Evolutionary conservation across 2,888 invertebrate species (phyloP), one percentile per base, ranked within the genome.

Genomic region (Aleiodes testaceus): DNA sequence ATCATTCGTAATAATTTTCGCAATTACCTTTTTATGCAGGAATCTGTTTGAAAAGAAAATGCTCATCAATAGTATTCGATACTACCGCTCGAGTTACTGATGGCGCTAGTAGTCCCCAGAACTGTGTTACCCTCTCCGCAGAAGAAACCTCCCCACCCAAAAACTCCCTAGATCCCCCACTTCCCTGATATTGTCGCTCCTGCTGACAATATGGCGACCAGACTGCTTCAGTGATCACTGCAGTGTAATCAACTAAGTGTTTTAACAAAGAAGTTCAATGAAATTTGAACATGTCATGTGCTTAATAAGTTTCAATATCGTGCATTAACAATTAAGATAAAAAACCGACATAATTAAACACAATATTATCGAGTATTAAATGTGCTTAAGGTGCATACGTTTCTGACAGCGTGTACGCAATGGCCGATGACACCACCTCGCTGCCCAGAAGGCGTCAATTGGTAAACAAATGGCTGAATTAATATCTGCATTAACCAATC

Each of bases 361-460:
- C n/a, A 9, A 20, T 36, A 59, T 59, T 59, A 64, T 52, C 36
- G 26, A 59, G 49, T 52, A 52, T 69, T 44, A 79, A 75, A 81
- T 82, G 81, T 79, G 74, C 78, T 80, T 78, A 76, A 80, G 77
- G 79, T 82, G 80, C 36, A 82, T 84, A 83, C 86, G 86, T 83
- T 82, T 82, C 79, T 81, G 81, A 81, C 83, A 82, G 84, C 82
- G 78, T 81, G 82, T 81, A 72, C 77, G 81, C 82, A 84, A 87
- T 87, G 86, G 85, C 87, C 81, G 87, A 86, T 79, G 85, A 85
- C 74, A 79, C 85, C 69, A 76, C 82, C 74, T 76, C 85, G 69
- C 78, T 80, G 76, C 87, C 87, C 66, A 84, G 77, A 78, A 83
- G 82, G 82, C 87, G 87, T 81, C 86, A 86, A 85, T 83, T 87